A percentile compares a stretch with the other conserved stretches of the same genome.
phyloP scores from a whole-genome alignment of 92 coral and sea anemone species.

The Anthopleura xanthogrammica region DNA sequence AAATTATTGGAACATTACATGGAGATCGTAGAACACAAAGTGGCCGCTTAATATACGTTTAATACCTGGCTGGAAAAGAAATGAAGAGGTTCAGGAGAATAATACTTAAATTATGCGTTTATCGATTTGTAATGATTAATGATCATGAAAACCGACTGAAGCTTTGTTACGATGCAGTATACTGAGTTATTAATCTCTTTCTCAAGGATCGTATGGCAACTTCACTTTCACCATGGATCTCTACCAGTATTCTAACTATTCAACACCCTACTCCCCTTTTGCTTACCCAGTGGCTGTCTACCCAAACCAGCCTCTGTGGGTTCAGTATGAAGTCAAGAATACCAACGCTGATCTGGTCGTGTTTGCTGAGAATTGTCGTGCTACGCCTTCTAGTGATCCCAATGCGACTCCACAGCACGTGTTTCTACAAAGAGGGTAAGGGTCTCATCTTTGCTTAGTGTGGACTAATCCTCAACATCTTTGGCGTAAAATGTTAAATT shows the following conservation, averaged over 20 bases:
- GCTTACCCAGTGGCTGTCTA: slow-evolving; percentile 21
- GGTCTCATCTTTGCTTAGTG: neutral
- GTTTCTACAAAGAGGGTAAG: slow-evolving; percentile 16
- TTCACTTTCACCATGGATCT: slow-evolving; percentile 28
- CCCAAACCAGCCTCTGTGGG: slow-evolving; percentile 17
- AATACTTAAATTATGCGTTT: too few relatives aligned
- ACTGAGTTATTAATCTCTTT: neutral
- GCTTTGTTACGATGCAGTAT: neutral
- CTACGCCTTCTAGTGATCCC: slow-evolving; percentile 18
- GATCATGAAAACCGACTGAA: neutral
- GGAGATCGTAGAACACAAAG: too few relatives aligned
- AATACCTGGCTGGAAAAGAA: too few relatives aligned
- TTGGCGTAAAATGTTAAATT: neutral
- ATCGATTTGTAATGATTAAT: too few relatives aligned
- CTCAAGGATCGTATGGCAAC: slow-evolving; percentile 15
- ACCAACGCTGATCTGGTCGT: slow-evolving; percentile 14
- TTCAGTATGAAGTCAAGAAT: slow-evolving; percentile 19
- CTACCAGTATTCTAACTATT: neutral
- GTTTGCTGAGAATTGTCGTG: slow-evolving; percentile 26
- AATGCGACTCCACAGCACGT: slow-evolving; percentile 15
- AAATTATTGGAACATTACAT: too few relatives aligned
- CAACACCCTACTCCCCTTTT: neutral
- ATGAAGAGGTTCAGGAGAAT: too few relatives aligned
- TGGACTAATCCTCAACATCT: neutral
- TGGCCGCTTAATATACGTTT: too few relatives aligned